Evolutionary conservation across 2,888 invertebrate genomes (phyloP), one percentile per base, ranked within the genome.

Genomic region (Mechanitis mazaeus): DNA sequence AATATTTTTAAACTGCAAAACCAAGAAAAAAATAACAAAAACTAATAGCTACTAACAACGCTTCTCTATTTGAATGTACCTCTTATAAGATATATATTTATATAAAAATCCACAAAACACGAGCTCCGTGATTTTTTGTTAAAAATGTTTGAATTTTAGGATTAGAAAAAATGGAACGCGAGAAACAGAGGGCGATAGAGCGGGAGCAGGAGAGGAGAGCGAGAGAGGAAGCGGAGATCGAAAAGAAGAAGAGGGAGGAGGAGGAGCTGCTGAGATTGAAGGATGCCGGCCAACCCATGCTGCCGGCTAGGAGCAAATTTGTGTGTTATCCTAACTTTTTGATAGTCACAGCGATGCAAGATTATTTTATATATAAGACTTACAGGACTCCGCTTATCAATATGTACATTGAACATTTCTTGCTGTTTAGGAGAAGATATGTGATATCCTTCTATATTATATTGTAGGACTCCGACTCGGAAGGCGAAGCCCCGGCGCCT

Each of bases 131-230:
- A 5, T 1, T 35, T 9, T 42, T 9, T 42, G 7, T 9, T 42
- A 42, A 42, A 9, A 42, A 1, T 9, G 11, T 42, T 9, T 42
- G 55, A 31, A 9, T 50, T 50, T 7, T 92, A 91, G 98, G 98
- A 45, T 87, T 99, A 70, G 98, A 98, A 79, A 98, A 98, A 91
- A 98, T 98, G 97, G 98, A 99, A 81, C 92, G 96, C 33, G 97
- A 98, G 72, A 97, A 98, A 76, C 93, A 94, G 75, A 95, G 94
- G 73, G 97, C 97, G 68, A 91, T 96, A 70, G 97, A 97, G 77
- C 93, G 93, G 59, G 95, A 95, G 74, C 91, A 94, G 67, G 93
- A 94, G 71, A 91, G 92, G 73, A 91, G 92, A 69, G 92, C 93
- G 67, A 89, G 92, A 59, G 93, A 94, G 71, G 92, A 75, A 76